Conservation (phyloP, 2,797 vertebrate genomes). For the Threskiornis aethiopicus region DNA sequence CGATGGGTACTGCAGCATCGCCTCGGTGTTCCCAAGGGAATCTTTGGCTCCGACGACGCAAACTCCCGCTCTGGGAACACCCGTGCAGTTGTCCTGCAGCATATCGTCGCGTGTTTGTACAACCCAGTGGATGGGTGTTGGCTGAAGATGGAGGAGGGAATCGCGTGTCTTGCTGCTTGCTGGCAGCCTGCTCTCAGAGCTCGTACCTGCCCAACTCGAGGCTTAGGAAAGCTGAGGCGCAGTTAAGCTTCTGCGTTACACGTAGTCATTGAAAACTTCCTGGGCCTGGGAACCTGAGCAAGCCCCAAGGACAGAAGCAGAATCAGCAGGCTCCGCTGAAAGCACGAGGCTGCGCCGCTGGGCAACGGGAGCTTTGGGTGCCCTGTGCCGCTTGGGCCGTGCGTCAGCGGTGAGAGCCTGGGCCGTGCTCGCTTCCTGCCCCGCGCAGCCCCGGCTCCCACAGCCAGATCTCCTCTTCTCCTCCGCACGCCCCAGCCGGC, state of each 20-base stretch:
- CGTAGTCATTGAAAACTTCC: background rate
- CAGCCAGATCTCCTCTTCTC: background rate
- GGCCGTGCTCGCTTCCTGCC: background rate
- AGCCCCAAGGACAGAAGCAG: background rate
- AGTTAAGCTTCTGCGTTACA: background rate
- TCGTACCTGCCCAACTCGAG: background rate
- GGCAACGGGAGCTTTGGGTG: fast-evolving
- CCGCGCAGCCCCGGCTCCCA: fast-evolving
- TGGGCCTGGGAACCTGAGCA: background rate
- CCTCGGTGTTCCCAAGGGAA: background rate
- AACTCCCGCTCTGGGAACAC: background rate
- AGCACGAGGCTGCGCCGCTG: fast-evolving
- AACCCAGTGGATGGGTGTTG: background rate
- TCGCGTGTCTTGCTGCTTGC: background rate
- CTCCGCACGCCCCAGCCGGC: fast-evolving
- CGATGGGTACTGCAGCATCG: fast-evolving
- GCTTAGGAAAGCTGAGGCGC: background rate
- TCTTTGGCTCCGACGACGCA: fast-evolving
- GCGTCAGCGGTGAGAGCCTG: background rate
- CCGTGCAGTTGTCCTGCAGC: background rate
- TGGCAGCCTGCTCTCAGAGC: background rate
- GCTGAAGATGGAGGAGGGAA: background rate
- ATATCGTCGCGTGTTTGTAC: fast-evolving
- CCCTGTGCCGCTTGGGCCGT: fast-evolving
- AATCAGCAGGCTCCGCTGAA: fast-evolving